Conservation (phyloP, 2,888 invertebrate species). For the Epsilonema sp. region DNA sequence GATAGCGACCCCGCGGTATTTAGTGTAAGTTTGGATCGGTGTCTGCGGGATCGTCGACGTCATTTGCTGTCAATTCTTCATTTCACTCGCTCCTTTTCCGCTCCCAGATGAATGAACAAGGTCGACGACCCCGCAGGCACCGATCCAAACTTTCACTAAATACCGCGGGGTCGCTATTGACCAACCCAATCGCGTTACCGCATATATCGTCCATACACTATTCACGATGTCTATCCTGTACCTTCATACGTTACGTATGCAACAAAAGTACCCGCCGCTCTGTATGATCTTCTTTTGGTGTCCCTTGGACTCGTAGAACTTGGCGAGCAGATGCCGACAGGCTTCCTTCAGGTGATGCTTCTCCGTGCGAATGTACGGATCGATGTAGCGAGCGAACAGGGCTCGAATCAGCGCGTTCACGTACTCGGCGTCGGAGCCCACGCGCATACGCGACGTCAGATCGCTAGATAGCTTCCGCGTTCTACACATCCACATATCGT, state of each 20-base stretch:
- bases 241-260: conserved; percentile 4
- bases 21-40: too few species aligned
- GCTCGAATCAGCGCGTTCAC: conserved; percentile 54
- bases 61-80: too few species aligned
- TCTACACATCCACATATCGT: conserved; percentile 36
- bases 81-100: too few species aligned
- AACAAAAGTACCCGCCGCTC: conserved; percentile 46
- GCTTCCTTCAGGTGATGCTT: conserved; percentile 54
- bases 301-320: conserved; percentile 73
- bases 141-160: too few species aligned
- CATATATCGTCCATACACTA: too few species aligned
- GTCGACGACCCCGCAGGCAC: too few species aligned
- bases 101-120: too few species aligned
- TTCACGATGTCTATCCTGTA: too few species aligned
- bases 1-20: too few species aligned
- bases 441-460: conserved; percentile 47
- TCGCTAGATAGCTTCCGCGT: conserved; percentile 54
- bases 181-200: too few species aligned
- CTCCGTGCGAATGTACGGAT: conserved; percentile 45
- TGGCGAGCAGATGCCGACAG: conserved; percentile 50
- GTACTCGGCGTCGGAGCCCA: conserved; percentile 56
- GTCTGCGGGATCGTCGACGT: too few species aligned
- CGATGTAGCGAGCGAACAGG: conserved; percentile 57
- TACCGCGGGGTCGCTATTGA: too few species aligned
- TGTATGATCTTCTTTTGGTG: conserved; percentile 84